phyloP scores from a whole-genome alignment of 2,113 vertebrate genomes.

The Laterallus jamaicensis region DNA sequence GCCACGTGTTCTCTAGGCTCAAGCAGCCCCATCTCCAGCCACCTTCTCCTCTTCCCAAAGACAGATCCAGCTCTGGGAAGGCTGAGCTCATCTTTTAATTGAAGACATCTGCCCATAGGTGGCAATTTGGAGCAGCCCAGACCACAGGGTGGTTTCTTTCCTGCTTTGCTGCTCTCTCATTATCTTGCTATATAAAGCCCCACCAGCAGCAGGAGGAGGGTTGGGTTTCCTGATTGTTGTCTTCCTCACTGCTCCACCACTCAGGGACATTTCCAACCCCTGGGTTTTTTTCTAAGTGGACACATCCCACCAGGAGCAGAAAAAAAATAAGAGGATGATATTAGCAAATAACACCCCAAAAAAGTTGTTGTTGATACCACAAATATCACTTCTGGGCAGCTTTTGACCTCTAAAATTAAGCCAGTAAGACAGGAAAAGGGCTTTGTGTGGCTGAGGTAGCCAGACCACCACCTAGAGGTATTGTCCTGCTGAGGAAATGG shows the following conservation, averaged over 20 bases:
- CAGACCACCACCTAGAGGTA: background rate
- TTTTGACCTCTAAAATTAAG: background rate
- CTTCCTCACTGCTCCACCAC: background rate
- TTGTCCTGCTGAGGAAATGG: conserved; percentile 59
- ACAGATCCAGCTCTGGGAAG: background rate
- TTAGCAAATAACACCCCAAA: background rate
- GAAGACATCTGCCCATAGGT: background rate
- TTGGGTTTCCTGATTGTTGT: conserved; percentile 34
- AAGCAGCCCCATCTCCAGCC: background rate
- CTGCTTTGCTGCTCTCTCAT: conserved; percentile 49
- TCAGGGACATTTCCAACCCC: background rate
- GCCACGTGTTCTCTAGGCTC: background rate
- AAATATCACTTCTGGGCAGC: background rate
- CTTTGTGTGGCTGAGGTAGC: background rate
- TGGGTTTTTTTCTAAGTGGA: background rate
- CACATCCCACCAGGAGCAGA: background rate
- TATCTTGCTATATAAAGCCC: conserved; percentile 48
- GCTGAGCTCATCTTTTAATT: conserved; percentile 34
- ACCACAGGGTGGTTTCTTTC: conserved; percentile 48
- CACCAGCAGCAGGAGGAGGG: background rate
- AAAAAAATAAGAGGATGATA: background rate
- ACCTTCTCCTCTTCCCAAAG: background rate
- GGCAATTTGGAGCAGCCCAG: background rate
- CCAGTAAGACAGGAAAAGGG: background rate
- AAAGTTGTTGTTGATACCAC: background rate